Conservation (phyloP, 2,113 vertebrate genomes). For the Pipra filicauda region DNA sequence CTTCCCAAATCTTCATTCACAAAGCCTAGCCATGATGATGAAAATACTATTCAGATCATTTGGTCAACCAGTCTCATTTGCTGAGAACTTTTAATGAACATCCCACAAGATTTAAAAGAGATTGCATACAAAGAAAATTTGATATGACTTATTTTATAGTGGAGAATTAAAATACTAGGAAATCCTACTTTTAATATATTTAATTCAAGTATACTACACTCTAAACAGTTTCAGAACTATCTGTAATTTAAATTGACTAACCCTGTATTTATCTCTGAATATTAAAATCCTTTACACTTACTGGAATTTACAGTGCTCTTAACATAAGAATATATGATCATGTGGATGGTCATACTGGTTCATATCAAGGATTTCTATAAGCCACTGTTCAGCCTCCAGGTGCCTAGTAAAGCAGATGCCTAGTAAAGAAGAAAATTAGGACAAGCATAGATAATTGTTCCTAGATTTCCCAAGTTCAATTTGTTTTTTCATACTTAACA, state of each 20-base stretch:
- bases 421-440: background rate
- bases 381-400: background rate
- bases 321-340: background rate
- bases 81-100: background rate
- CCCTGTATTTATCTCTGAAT: background rate
- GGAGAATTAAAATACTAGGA: background rate
- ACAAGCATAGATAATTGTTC: background rate
- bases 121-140: background rate
- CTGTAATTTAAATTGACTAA: background rate
- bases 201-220: background rate
- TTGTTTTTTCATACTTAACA: background rate
- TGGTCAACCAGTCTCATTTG: background rate
- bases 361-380: background rate
- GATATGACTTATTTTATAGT: background rate
- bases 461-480: background rate
- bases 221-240: background rate
- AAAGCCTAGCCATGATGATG: too few species aligned
- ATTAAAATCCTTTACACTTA: background rate
- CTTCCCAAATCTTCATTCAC: too few species aligned
- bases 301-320: background rate
- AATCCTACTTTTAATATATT: background rate
- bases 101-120: background rate
- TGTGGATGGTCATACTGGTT: background rate
- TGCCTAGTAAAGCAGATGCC: background rate
- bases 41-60: background rate